Conservation (phyloP, 2,113 vertebrate species). For the Pseudonaja textilis region DNA sequence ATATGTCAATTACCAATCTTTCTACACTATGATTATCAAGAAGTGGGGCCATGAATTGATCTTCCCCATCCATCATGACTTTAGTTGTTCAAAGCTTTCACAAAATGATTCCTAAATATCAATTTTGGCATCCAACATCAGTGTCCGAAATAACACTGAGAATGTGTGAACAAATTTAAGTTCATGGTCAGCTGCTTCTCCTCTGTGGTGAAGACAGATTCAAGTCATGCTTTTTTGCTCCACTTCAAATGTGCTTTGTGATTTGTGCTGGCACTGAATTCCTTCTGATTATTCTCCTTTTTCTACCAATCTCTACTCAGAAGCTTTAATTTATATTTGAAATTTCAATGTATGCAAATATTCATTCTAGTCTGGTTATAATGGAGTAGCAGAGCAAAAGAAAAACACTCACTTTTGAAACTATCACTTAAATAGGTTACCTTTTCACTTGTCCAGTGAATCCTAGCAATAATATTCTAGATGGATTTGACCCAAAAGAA, state of each 20-base stretch:
- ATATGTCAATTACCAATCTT: neutral
- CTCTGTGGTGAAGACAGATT: neutral
- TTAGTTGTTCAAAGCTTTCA: neutral
- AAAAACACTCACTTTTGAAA: neutral
- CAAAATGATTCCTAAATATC: neutral
- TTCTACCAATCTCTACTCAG: neutral
- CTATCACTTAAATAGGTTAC: neutral
- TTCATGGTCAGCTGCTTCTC: neutral
- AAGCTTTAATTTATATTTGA: neutral
- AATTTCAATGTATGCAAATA: neutral
- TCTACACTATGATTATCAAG: neutral
- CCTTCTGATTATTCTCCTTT: neutral
- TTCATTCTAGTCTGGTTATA: neutral
- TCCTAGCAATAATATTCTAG: constrained; percentile 18
- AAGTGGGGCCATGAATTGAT: neutral
- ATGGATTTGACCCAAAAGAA: constrained; percentile 26
- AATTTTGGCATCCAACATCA: neutral
- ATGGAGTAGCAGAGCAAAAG: neutral
- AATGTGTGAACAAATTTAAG: neutral
- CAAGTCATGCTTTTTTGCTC: neutral
- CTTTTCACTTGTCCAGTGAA: constrained; percentile 5
- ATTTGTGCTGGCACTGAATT: neutral
- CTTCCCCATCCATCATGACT: neutral
- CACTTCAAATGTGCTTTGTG: neutral
- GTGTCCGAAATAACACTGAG: neutral